Evolutionary conservation across 1,140 invertebrate species (phyloP).

Genomic region (Acromyrmex heyeri): DNA sequence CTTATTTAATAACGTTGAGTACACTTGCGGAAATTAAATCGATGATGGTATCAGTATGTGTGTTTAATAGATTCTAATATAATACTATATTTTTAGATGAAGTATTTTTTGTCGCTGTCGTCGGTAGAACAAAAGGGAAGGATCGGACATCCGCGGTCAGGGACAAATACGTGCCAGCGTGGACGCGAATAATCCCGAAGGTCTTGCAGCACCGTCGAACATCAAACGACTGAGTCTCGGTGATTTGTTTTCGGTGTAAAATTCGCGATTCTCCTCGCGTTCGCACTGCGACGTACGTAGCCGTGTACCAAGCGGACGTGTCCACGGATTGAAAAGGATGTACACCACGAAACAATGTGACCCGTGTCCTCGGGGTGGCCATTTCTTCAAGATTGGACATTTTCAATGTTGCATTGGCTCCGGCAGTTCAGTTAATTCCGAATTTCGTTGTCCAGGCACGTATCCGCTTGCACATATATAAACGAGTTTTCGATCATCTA

Average conservation of each 20-base stretch:
- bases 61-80: background rate
- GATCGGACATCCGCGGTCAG: conserved; percentile 39
- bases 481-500: conserved; percentile 18
- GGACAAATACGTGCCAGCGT: conserved; percentile 41
- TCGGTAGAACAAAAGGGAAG: conserved; percentile 51
- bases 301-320: conserved; percentile 9
- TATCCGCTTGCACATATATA: conserved; percentile 1
- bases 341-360: conserved; percentile 38
- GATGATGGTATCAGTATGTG: background rate
- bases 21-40: conserved; percentile 1
- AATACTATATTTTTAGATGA: background rate
- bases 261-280: conserved; percentile 66
- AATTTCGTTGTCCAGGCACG: conserved; percentile 35
- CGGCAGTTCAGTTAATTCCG: conserved; percentile 18
- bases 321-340: conserved; percentile 33
- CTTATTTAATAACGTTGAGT: background rate
- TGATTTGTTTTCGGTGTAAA: conserved; percentile 69
- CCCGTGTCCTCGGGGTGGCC: conserved; percentile 47
- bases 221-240: conserved; percentile 7
- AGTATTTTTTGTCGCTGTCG: conserved; percentile 34
- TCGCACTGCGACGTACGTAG: conserved; percentile 26
- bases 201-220: conserved; percentile 23
- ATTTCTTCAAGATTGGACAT: conserved; percentile 34
- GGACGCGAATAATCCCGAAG: conserved; percentile 46
- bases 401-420: conserved; percentile 38